Evolutionary conservation across 2,888 invertebrate species (phyloP).

Genomic region (Dinocampus coccinellae): DNA sequence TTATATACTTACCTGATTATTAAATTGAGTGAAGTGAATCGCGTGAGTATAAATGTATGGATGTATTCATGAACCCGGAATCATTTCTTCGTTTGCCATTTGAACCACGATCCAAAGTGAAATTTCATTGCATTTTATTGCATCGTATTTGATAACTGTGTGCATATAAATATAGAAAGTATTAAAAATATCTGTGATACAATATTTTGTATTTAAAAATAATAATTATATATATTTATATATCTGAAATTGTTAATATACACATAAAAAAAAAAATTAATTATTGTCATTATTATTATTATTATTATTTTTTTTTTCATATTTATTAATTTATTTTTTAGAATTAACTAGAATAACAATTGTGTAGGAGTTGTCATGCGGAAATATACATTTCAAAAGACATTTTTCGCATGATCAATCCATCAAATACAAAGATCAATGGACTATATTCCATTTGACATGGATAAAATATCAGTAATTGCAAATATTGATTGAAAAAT

Average conservation of each 20-base stretch:
- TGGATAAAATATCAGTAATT: constrained; percentile 41
- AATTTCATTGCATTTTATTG: neutral
- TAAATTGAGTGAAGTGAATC: constrained; percentile 55
- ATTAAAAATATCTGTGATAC: too few relatives aligned
- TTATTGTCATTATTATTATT: constrained; percentile 2
- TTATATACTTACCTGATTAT: constrained; percentile 46
- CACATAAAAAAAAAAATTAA: neutral
- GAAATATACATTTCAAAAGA: constrained; percentile 3
- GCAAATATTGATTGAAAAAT: constrained; percentile 47
- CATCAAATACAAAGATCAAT: neutral
- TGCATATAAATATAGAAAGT: neutral
- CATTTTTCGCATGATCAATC: constrained; percentile 1
- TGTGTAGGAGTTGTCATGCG: neutral
- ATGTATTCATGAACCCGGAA: constrained; percentile 55
- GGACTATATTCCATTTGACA: constrained; percentile 11
- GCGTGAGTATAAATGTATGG: constrained; percentile 56
- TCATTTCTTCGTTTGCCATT: constrained; percentile 41
- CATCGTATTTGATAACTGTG: neutral
- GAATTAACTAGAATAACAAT: neutral
- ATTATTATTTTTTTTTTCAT: neutral
- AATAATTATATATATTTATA: too few relatives aligned
- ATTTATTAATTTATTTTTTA: neutral
- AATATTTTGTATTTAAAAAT: too few relatives aligned
- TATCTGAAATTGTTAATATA: neutral
- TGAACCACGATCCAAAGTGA: neutral